Evolutionary conservation across 2,113 vertebrate genomes (phyloP).

Genomic region (Tragelaphus strepsiceros): DNA sequence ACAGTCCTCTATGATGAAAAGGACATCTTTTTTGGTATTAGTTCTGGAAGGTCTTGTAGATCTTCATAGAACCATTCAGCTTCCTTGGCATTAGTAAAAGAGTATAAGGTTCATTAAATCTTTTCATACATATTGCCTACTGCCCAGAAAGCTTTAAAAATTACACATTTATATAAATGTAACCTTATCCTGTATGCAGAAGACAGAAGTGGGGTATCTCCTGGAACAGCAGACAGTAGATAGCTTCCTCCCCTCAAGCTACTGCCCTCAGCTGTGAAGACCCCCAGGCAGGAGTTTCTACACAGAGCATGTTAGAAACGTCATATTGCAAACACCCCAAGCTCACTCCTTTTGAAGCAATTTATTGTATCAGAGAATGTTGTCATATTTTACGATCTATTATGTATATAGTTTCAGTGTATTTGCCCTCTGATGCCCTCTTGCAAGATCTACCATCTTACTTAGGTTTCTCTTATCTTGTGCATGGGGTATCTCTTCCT

Average conservation of each 20-base stretch:
- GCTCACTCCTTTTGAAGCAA: background rate
- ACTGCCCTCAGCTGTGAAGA: background rate
- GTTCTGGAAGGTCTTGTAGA: background rate
- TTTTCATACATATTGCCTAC: background rate
- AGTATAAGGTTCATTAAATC: background rate
- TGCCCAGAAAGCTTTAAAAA: background rate
- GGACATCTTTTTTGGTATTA: background rate
- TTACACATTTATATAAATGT: background rate
- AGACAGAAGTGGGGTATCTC: background rate
- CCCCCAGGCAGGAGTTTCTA: background rate
- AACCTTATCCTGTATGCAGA: background rate
- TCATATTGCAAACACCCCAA: background rate
- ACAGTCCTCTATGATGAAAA: background rate
- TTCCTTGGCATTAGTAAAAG: background rate
- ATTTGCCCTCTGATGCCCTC: too few relatives aligned
- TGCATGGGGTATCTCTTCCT: too few relatives aligned
- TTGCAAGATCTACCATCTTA: too few relatives aligned
- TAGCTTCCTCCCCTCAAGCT: fast-evolving
- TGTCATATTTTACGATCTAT: too few relatives aligned
- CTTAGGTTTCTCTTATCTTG: too few relatives aligned
- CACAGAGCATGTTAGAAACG: too few relatives aligned
- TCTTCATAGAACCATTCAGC: background rate
- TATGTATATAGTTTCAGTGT: too few relatives aligned
- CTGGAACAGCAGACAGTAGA: background rate
- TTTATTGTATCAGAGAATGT: background rate